Base-by-base conservation (phyloP, 1,140 invertebrate species). In the Zaprionus lachaisei region DNA sequence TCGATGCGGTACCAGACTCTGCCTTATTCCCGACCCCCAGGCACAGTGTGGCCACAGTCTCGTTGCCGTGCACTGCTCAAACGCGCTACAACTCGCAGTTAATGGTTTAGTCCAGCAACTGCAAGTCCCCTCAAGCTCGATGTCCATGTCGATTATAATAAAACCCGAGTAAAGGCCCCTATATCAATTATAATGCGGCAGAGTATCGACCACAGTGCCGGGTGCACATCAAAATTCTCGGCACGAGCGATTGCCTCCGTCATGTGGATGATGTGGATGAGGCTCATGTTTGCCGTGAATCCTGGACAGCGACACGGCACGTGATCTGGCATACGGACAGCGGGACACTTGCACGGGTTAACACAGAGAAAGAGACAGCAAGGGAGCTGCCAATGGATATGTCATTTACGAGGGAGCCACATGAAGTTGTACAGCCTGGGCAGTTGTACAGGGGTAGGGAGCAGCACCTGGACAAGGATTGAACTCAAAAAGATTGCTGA, bases 271-370 rank as follows among this genome's bases (percentile, higher is more conserved):
- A 57, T 65, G 61, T 38, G 61, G 69, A 65, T 57, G 65, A 73
- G 65, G 49, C 65, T 61, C 72, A 73, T 44, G 65, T 73, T 73
- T 61, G 72, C 55, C 65, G 65, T 61, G 31, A 37, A 65, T 51
- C 61, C 41, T 38, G 61, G 69, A 56, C 37, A n/a, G 54, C 4
- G 47, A 31, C 54, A 72, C n/a, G 31, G 64, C 64, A 73, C 71
- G 71, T 73, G 71, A 73, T 60, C 65, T 61, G 65, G 65, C 65
- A 68, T 47, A 38, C 55, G 41, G 24, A 58, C 54, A 72, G 47
- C 20, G 20, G 20, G 47, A 49, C 47, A 51, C 47, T 22, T 22
- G 47, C 47, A 51, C 47, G 47, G 47, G 47, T 51, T 51, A 51
- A 51, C 20, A 51, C 20, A 51, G 47, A 24, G 41, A 44, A 5